Evolutionary conservation across 2,888 invertebrate genomes (phyloP).

Genomic region (Drosophila longiperda): DNA sequence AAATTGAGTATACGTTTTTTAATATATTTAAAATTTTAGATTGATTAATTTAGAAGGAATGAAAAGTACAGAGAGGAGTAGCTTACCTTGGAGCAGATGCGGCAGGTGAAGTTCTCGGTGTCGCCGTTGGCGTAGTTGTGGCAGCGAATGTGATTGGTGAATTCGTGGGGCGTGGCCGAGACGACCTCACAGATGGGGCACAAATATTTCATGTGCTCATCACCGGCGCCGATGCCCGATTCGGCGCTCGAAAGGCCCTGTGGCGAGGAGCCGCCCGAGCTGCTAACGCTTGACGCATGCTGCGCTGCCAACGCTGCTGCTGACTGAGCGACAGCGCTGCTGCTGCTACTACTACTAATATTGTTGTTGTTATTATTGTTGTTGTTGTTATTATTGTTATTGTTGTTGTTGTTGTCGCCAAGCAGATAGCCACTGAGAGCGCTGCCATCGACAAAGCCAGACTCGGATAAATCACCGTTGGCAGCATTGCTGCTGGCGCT

Average conservation of each 20-base stretch:
- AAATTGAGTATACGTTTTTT: background rate
- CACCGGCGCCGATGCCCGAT: conserved; percentile 80
- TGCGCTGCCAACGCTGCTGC: conserved; percentile 39
- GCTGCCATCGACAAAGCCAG: conserved; percentile 84
- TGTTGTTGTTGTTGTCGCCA: conserved; percentile 41
- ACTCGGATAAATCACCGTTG: conserved; percentile 72
- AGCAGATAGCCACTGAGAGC: conserved; percentile 72
- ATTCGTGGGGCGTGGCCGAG: conserved; percentile 88
- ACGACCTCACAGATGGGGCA: conserved; percentile 89
- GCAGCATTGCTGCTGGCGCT: conserved; percentile 35
- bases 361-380: conserved; percentile 14
- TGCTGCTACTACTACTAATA: conserved; percentile 16
- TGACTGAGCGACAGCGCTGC: conserved; percentile 14
- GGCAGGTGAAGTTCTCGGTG: conserved; percentile 85
- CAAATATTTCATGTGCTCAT: conserved; percentile 85
- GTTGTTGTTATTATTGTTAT: conserved; percentile 17
- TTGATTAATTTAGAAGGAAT: too few relatives aligned
- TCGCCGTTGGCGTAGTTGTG: conserved; percentile 87
- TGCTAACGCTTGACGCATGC: conserved; percentile 51
- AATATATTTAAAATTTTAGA: too few relatives aligned
- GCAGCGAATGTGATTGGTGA: conserved; percentile 89
- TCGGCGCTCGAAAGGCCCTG: conserved; percentile 64
- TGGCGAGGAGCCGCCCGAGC: conserved; percentile 83
- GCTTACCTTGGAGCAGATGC: conserved; percentile 85
- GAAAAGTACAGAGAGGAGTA: background rate